Percentiles rank a stretch among this genome's conserved stretches.
These are phyloP conservation scores for Bombus fervidus DNA, from an alignment of 1,140 invertebrate genomes.

Conservation along the genomic window DNA sequence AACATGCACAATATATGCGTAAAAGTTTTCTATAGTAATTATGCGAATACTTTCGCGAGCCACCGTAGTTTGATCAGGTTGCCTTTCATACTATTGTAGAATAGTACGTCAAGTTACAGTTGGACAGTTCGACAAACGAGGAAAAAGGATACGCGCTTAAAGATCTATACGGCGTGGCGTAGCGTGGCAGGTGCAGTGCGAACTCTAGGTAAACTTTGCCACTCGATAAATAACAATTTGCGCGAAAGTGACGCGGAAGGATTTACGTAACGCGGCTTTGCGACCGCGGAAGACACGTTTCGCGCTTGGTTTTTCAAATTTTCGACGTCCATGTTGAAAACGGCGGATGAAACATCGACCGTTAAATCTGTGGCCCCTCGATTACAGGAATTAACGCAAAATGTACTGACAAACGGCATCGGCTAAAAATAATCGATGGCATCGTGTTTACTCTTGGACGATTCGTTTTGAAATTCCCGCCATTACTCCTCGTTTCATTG, in stretches of 20 bases:
- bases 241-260: slow-evolving; percentile 6
- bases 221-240: slow-evolving; percentile 39
- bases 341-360: too few relatives aligned
- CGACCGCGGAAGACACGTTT: not conserved
- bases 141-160: slow-evolving; percentile 21
- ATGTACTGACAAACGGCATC: not conserved
- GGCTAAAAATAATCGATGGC: not conserved
- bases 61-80: too few relatives aligned
- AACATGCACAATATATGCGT: too few relatives aligned
- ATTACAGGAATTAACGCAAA: slow-evolving; percentile 21
- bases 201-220: not conserved
- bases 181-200: not conserved
- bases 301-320: not conserved
- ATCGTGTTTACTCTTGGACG: not conserved
- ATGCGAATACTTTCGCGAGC: not conserved
- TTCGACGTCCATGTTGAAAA: not conserved
- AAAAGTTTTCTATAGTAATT: too few relatives aligned
- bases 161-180: slow-evolving; percentile 1
- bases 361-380: not conserved
- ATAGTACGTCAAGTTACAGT: not conserved
- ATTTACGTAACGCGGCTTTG: slow-evolving; percentile 7
- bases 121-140: slow-evolving; percentile 24
- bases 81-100: not conserved
- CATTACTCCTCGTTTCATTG: not conserved
- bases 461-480: not conserved